Percentiles rank a stretch among this genome's conserved stretches.
Evolutionary conservation across 2,113 vertebrate genomes (phyloP).

Genomic region (Oostethus manadensis): DNA sequence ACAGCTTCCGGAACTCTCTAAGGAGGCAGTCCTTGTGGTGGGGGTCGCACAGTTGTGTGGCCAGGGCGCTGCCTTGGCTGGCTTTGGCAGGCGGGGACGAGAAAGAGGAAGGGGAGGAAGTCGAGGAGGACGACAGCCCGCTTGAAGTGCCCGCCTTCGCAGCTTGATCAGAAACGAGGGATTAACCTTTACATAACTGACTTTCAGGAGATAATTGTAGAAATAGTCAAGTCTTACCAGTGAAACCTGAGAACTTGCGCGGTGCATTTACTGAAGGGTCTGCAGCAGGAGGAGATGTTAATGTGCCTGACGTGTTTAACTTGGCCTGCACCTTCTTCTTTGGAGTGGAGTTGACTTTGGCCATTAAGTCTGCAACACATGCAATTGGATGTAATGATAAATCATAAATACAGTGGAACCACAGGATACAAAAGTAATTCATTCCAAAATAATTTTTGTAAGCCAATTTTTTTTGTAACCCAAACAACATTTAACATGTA

Average conservation of each 20-base stretch:
- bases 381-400: too few relatives aligned
- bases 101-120: slow-evolving; percentile 40
- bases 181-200: too few relatives aligned
- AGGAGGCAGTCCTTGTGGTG: slow-evolving; percentile 91
- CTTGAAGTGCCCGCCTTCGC: slow-evolving; percentile 68
- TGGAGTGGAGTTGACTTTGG: slow-evolving; percentile 78
- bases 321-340: slow-evolving; percentile 92
- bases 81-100: slow-evolving; percentile 39
- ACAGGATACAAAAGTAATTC: too few relatives aligned
- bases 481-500: too few relatives aligned
- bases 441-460: too few relatives aligned
- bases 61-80: slow-evolving; percentile 67
- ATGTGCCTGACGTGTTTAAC: slow-evolving; percentile 72
- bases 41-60: slow-evolving; percentile 77
- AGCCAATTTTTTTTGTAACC: too few relatives aligned
- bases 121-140: slow-evolving; percentile 42
- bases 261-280: slow-evolving; percentile 74
- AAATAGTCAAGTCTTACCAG: slow-evolving; percentile 67
- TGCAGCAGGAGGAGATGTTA: slow-evolving; percentile 62
- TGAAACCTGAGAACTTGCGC: slow-evolving; percentile 94
- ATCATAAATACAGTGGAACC: too few relatives aligned
- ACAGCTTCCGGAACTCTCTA: slow-evolving; percentile 91
- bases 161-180: slow-evolving; percentile 36
- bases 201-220: neutral
- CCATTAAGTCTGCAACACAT: slow-evolving; percentile 76